Percentiles rank a stretch among this genome's conserved stretches.
phyloP scores from a whole-genome alignment of 2,888 invertebrate species.

The Apomyelois bistriatella region DNA sequence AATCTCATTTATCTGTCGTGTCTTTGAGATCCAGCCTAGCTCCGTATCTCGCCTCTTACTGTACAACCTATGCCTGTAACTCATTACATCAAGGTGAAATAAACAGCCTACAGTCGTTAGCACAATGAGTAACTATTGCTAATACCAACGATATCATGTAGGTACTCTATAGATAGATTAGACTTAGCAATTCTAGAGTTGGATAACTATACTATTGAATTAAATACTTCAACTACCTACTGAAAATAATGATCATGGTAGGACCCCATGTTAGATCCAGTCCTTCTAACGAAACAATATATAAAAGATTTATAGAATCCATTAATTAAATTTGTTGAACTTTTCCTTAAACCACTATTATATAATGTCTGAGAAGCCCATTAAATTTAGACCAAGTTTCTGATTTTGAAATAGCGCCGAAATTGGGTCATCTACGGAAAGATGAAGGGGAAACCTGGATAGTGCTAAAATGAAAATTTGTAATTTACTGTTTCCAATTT shows the following conservation, averaged over 20 bases:
- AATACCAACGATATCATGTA: background rate
- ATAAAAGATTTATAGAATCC: no score
- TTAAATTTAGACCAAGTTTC: slow-evolving; percentile 1
- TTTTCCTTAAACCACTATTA: no score
- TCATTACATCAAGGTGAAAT: slow-evolving; percentile 71
- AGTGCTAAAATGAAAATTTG: background rate
- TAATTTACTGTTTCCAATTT: no score
- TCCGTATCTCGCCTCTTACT: slow-evolving; percentile 73
- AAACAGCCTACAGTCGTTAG: slow-evolving; percentile 38
- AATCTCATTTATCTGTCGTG: slow-evolving; percentile 25
- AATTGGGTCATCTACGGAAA: background rate
- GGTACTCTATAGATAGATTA: background rate
- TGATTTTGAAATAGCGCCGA: background rate
- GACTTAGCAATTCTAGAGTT: background rate
- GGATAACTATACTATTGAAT: background rate
- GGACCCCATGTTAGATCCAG: no score
- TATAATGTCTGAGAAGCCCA: background rate
- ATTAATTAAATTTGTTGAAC: no score
- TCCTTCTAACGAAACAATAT: no score
- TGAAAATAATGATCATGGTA: no score
- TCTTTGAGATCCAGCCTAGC: slow-evolving; percentile 72
- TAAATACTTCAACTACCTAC: no score
- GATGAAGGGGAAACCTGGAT: background rate
- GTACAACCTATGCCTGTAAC: slow-evolving; percentile 56
- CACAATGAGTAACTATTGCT: slow-evolving; percentile 8